phyloP scores from a whole-genome alignment of 2,888 invertebrate genomes.

The Hoplodrina blanda region DNA sequence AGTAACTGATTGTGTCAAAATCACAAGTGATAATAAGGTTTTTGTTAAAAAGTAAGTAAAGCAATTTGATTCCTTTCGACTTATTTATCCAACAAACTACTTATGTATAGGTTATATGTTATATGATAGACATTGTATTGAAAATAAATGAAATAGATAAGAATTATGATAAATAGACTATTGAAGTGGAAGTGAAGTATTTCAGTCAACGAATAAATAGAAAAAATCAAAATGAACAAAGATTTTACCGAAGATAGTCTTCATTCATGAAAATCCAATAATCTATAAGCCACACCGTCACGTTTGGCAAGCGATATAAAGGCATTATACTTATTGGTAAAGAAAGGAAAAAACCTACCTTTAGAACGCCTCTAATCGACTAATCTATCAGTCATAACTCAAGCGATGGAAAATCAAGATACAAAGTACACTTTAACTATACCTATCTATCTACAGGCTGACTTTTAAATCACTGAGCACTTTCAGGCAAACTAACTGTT shows the following conservation, averaged over 20 bases:
- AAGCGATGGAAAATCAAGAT: slow-evolving; percentile 8
- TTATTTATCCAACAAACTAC: background rate
- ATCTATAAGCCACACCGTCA: background rate
- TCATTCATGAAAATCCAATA: background rate
- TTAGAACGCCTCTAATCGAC: slow-evolving; percentile 12
- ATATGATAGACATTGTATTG: background rate
- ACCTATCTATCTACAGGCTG: too few species aligned
- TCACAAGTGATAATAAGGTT: background rate
- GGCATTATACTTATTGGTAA: background rate
- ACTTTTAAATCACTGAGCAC: too few species aligned
- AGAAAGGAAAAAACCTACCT: background rate
- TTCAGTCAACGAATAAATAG: slow-evolving; percentile 10
- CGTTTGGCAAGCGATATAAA: slow-evolving; percentile 29
- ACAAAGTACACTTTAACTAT: background rate
- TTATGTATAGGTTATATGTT: too few species aligned
- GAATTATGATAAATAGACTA: background rate
- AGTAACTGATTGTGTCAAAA: background rate
- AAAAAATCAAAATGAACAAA: slow-evolving; percentile 2
- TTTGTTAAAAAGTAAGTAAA: background rate
- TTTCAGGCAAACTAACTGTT: too few species aligned
- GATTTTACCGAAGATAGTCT: too few species aligned
- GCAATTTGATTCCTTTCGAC: background rate
- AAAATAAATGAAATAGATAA: background rate
- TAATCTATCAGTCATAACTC: slow-evolving; percentile 22
- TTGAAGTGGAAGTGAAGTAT: slow-evolving; percentile 21